Evolutionary conservation across 2,797 vertebrate species (phyloP).

Genomic region (Onychomys arenicola): DNA sequence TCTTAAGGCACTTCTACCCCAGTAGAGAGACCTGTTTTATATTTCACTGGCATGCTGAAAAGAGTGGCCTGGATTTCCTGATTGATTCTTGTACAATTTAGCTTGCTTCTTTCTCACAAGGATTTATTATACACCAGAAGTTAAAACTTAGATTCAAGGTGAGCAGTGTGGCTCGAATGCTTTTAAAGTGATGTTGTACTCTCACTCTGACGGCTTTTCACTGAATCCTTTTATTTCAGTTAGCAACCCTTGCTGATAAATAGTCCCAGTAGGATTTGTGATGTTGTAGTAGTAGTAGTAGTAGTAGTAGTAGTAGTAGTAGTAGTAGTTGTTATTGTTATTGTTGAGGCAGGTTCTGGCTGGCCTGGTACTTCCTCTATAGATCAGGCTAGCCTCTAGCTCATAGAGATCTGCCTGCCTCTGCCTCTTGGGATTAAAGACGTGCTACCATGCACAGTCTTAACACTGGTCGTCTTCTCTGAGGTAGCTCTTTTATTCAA

Average conservation of each 20-base stretch:
- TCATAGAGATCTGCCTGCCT: neutral
- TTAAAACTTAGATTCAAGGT: slow-evolving; percentile 10
- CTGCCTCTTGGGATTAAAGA: neutral
- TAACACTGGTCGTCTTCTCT: neutral
- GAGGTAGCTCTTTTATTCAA: neutral
- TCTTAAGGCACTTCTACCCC: neutral
- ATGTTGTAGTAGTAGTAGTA: neutral
- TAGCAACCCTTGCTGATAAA: neutral
- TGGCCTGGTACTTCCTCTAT: neutral
- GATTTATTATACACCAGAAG: slow-evolving; percentile 39
- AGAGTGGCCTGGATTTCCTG: slow-evolving; percentile 46
- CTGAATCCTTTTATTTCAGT: neutral
- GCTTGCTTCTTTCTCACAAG: neutral
- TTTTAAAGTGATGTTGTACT: neutral
- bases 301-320: too few species aligned
- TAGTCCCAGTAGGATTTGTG: neutral
- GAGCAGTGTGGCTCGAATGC: neutral
- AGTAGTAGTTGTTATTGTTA: neutral
- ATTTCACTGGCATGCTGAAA: slow-evolving; percentile 6
- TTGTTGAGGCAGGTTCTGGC: neutral
- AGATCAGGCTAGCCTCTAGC: neutral
- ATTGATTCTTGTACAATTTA: neutral
- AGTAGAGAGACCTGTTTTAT: neutral
- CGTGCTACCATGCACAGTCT: neutral
- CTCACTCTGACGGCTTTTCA: neutral